Evolutionary conservation across 2,888 invertebrate genomes (phyloP).

Genomic region (Trachelus tabidus): DNA sequence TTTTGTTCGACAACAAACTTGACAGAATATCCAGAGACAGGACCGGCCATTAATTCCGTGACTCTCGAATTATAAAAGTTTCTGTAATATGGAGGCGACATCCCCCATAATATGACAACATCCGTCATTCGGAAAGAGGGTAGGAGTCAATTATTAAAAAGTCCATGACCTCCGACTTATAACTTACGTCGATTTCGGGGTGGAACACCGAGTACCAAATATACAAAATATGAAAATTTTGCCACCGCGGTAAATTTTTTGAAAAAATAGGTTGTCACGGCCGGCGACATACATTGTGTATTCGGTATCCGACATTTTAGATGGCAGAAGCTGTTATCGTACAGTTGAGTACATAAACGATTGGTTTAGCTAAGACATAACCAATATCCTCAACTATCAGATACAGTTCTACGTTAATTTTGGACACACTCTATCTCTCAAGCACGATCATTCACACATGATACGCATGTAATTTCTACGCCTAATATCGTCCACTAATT

Average conservation of each 20-base stretch:
- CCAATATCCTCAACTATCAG: neutral
- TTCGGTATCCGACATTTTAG: constrained; percentile 24
- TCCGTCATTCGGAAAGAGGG: neutral
- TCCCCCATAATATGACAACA: neutral
- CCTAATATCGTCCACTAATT: neutral
- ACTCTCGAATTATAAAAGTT: neutral
- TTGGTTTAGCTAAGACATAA: neutral
- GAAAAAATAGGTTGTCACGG: constrained; percentile 38
- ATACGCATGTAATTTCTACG: neutral
- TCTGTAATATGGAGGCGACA: neutral
- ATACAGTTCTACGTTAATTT: neutral
- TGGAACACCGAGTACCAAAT: constrained; percentile 24
- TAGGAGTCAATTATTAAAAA: neutral
- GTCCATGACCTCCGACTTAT: neutral
- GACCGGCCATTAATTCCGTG: neutral
- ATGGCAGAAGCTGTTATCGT: constrained; percentile 20
- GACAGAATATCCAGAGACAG: neutral
- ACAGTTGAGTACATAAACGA: neutral
- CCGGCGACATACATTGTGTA: constrained; percentile 31
- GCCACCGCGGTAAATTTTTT: constrained; percentile 35
- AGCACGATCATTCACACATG: neutral
- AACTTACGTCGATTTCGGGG: neutral
- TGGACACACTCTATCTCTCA: neutral
- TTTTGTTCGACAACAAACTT: neutral
- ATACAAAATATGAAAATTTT: constrained; percentile 30